phyloP scores from a whole-genome alignment of 2,113 vertebrate species.

The Sterrhoptilus dennistouni region DNA sequence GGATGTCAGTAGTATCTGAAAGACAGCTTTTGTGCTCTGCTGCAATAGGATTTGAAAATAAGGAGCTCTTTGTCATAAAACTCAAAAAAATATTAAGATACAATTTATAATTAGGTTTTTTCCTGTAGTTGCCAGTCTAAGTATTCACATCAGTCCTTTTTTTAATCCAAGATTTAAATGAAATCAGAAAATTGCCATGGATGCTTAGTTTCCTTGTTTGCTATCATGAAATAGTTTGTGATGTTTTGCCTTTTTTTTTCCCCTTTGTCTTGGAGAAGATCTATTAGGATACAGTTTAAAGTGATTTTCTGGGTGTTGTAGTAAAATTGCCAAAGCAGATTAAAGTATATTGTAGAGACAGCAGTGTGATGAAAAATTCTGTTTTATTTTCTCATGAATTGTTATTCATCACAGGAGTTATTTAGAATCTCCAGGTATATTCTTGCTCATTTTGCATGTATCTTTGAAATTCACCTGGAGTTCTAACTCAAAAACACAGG shows the following conservation, averaged over 20 bases:
- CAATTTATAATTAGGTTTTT: background rate
- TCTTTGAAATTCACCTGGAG: background rate
- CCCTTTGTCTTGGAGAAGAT: background rate
- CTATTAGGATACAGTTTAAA: conserved; percentile 17
- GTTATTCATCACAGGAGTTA: background rate
- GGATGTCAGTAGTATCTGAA: background rate
- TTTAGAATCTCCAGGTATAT: conserved; percentile 19
- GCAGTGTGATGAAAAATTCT: conserved; percentile 15
- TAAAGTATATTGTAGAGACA: conserved; percentile 19
- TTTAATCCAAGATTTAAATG: background rate
- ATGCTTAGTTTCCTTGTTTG: conserved; percentile 13
- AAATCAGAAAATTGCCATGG: background rate
- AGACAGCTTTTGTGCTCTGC: background rate
- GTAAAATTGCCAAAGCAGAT: conserved; percentile 14
- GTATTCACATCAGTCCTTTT: background rate
- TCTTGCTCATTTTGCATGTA: conserved; percentile 10
- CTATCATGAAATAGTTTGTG: conserved; percentile 22
- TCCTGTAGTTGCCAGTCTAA: background rate
- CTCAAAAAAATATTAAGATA: background rate
- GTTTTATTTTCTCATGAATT: conserved; percentile 49
- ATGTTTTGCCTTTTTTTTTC: background rate
- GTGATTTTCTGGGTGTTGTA: conserved; percentile 35
- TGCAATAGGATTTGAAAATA: conserved; percentile 11
- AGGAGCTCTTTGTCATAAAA: background rate
- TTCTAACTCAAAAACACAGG: conserved; percentile 17